These are phyloP conservation scores for Urocynchramus pylzowi DNA, from an alignment of 2,113 vertebrate species.

Conservation along the genomic window DNA sequence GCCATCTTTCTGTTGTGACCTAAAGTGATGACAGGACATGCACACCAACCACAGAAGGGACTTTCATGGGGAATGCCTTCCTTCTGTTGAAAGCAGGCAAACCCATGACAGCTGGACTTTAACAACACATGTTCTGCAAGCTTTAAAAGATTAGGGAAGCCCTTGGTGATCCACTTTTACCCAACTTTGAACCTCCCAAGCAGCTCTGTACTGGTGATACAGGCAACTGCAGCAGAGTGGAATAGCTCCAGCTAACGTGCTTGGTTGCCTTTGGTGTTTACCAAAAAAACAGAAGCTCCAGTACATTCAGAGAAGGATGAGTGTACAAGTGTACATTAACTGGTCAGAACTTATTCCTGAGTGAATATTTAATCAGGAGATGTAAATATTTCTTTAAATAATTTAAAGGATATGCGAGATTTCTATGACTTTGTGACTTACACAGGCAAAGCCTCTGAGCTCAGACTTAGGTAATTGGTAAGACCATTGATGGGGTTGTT, in stretches of 20 bases:
- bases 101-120: neutral
- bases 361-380: slow-evolving; percentile 18
- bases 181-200: neutral
- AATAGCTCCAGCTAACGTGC: neutral
- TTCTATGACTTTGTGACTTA: neutral
- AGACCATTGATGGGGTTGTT: neutral
- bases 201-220: neutral
- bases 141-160: neutral
- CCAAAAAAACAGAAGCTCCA: neutral
- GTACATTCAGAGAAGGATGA: neutral
- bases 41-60: accelerated
- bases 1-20: neutral
- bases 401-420: neutral
- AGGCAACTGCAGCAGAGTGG: neutral
- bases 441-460: slow-evolving; percentile 16
- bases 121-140: neutral
- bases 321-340: neutral
- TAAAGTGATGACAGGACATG: accelerated
- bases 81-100: neutral
- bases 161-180: accelerated
- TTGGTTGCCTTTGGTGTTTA: neutral
- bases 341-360: slow-evolving; percentile 9
- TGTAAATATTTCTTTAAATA: slow-evolving; percentile 59
- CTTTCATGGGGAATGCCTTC: neutral
- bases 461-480: neutral